These are phyloP conservation scores for Clarias platycephalus DNA, from an alignment of 2,797 vertebrate species.

Conservation along the genomic window DNA sequence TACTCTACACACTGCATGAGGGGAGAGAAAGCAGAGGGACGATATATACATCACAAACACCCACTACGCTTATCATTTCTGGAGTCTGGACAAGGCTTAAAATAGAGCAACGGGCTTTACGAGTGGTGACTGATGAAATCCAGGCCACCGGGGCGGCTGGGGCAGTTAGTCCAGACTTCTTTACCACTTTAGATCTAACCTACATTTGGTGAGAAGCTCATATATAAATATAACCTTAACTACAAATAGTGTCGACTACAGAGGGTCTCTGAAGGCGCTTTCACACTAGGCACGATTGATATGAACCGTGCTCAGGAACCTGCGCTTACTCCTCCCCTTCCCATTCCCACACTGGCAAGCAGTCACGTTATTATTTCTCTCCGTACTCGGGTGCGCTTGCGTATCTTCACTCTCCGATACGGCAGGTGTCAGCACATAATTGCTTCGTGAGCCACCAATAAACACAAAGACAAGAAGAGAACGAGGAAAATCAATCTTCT, in stretches of 20 bases:
- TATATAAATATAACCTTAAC: not conserved
- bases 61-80: slow-evolving; percentile 65
- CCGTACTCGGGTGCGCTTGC: too few species aligned
- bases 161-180: not conserved
- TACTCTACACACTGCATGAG: not conserved
- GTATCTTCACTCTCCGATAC: too few species aligned
- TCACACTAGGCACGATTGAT: too few species aligned
- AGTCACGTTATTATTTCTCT: too few species aligned
- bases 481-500: too few species aligned
- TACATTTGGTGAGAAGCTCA: not conserved
- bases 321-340: too few species aligned
- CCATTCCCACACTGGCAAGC: too few species aligned
- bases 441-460: too few species aligned
- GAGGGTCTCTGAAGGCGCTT: not conserved
- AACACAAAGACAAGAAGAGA: too few species aligned
- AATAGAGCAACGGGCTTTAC: slow-evolving; percentile 64
- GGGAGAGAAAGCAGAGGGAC: not conserved
- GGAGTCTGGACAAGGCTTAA: slow-evolving; percentile 63
- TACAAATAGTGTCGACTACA: too few species aligned
- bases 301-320: too few species aligned
- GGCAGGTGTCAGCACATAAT: too few species aligned
- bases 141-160: not conserved
- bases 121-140: slow-evolving; percentile 49
- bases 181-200: not conserved
- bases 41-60: slow-evolving; percentile 64